These are phyloP conservation scores for Dicrostonyx torquatus DNA, from an alignment of 2,797 vertebrate species.

Conservation along the genomic window DNA sequence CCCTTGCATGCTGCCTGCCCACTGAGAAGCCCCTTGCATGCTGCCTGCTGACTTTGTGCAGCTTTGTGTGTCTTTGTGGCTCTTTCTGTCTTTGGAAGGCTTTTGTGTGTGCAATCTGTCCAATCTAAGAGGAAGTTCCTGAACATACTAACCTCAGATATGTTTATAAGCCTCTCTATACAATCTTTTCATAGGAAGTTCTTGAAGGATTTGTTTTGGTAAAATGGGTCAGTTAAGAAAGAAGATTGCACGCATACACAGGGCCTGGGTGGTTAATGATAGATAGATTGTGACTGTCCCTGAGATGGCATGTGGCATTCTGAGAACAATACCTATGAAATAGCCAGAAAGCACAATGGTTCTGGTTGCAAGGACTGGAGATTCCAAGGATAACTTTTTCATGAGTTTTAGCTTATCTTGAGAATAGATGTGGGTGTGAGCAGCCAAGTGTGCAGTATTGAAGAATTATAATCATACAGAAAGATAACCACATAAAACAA, in stretches of 20 bases:
- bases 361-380: background rate
- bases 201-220: background rate
- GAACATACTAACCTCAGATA: background rate
- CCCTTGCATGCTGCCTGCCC: too few relatives aligned
- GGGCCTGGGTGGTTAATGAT: background rate
- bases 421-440: background rate
- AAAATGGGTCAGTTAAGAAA: slow-evolving; percentile 2
- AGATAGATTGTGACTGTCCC: background rate
- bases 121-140: slow-evolving; percentile 14
- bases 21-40: background rate
- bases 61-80: background rate
- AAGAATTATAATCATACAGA: slow-evolving; percentile 32
- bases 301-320: background rate
- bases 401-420: background rate
- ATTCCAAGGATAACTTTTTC: background rate
- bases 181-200: background rate
- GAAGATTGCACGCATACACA: background rate
- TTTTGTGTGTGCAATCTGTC: background rate
- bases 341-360: background rate
- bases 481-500: slow-evolving; percentile 42
- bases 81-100: background rate
- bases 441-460: background rate
- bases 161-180: background rate
- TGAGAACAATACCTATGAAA: background rate
- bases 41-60: background rate